phyloP scores from a whole-genome alignment of 2,113 vertebrate genomes.

The Saccopteryx bilineata region DNA sequence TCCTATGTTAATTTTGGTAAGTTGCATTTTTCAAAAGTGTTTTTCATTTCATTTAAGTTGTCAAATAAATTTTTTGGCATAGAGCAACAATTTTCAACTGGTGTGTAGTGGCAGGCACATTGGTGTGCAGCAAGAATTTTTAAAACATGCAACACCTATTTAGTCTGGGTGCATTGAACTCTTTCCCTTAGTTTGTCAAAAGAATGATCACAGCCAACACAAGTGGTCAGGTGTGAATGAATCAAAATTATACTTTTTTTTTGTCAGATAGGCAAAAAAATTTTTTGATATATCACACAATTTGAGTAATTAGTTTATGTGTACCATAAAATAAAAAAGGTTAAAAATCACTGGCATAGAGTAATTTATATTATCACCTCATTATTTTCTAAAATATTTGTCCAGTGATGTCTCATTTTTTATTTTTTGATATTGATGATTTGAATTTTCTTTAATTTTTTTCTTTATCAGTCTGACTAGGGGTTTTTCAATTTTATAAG shows the following conservation, averaged over 20 bases:
- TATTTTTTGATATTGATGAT: constrained; percentile 20
- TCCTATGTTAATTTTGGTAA: not conserved
- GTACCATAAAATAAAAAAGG: not conserved
- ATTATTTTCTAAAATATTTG: constrained; percentile 53
- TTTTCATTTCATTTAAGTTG: not conserved
- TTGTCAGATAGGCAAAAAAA: not conserved
- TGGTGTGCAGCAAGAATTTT: not conserved
- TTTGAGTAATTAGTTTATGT: not conserved
- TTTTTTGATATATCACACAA: not conserved
- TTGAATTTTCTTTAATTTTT: constrained; percentile 11
- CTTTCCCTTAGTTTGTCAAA: not conserved
- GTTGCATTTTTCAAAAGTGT: not conserved
- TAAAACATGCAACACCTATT: not conserved
- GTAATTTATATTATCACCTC: not conserved
- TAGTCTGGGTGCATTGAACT: not conserved
- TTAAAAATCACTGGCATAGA: not conserved
- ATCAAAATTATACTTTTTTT: not conserved
- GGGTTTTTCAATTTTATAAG: not conserved
- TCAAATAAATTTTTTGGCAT: constrained; percentile 27
- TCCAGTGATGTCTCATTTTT: not conserved
- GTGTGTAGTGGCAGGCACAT: not conserved
- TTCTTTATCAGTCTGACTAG: not conserved
- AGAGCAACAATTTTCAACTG: not conserved
- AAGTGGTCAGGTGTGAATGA: not conserved
- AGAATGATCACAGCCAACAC: not conserved